Evolutionary conservation across 1,140 invertebrate species (phyloP).

Genomic region (Bombus consobrinus): DNA sequence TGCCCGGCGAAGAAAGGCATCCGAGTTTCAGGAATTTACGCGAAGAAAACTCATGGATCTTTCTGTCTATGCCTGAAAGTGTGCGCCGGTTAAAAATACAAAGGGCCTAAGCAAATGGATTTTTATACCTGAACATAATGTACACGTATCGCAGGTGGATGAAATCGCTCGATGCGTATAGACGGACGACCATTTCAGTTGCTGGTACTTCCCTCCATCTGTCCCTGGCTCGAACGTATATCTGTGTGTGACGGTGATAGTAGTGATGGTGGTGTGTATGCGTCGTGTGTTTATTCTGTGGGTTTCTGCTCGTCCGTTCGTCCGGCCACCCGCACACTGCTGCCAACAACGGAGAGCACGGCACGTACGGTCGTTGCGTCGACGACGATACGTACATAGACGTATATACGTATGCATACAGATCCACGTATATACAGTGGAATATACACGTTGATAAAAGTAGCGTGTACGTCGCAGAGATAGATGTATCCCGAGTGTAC

Average conservation of each 20-base stretch:
- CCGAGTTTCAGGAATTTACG: slow-evolving; percentile 26
- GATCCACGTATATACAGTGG: background rate
- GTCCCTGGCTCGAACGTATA: background rate
- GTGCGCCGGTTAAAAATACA: slow-evolving; percentile 35
- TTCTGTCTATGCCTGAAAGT: background rate
- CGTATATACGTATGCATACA: background rate
- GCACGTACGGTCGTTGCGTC: slow-evolving; percentile 59
- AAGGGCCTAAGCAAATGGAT: slow-evolving; percentile 63
- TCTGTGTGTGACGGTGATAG: slow-evolving; percentile 5
- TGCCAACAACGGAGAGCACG: slow-evolving; percentile 54
- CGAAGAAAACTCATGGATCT: background rate
- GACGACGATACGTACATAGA: slow-evolving; percentile 11
- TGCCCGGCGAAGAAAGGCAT: background rate
- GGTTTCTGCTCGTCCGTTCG: slow-evolving; percentile 49
- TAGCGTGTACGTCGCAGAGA: slow-evolving; percentile 46
- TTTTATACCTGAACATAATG: slow-evolving; percentile 58
- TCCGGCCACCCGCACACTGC: slow-evolving; percentile 55
- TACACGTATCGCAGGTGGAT: slow-evolving; percentile 60
- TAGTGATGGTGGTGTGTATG: slow-evolving; percentile 10
- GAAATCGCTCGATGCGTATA: slow-evolving; percentile 53
- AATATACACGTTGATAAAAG: slow-evolving; percentile 11
- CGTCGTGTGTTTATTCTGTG: slow-evolving; percentile 55
- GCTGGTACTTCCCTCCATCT: slow-evolving; percentile 34
- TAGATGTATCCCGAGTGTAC: slow-evolving; percentile 62
- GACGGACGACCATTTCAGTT: slow-evolving; percentile 50